These are phyloP conservation scores for Pogona vitticeps DNA, from an alignment of 2,113 vertebrate species.

Conservation along the genomic window DNA sequence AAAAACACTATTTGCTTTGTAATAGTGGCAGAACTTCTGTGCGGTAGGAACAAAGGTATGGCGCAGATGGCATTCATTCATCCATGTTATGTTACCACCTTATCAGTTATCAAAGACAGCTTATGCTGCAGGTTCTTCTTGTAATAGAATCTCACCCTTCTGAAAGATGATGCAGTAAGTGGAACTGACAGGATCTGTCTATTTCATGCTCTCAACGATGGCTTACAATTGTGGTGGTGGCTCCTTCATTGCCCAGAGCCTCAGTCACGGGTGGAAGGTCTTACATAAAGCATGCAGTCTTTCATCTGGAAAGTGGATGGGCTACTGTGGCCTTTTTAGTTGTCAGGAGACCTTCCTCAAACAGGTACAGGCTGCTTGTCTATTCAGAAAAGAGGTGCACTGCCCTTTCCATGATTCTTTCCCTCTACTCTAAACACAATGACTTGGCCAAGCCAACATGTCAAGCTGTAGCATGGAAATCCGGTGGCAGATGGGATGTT, in stretches of 20 bases:
- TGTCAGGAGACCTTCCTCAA: conserved; percentile 8
- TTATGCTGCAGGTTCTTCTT: conserved; percentile 44
- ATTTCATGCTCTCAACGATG: conserved; percentile 49
- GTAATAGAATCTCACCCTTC: conserved; percentile 31
- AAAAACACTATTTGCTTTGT: not conserved
- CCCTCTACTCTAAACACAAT: not conserved
- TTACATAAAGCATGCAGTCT: conserved; percentile 18
- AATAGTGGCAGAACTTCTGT: not conserved
- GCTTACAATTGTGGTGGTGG: conserved; percentile 36
- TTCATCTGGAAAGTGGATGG: conserved; percentile 17
- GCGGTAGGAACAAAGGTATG: not conserved
- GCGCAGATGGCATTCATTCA: not conserved
- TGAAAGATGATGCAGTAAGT: conserved; percentile 45
- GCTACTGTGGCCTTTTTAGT: conserved; percentile 4
- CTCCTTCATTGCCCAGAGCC: conserved; percentile 36
- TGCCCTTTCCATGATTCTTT: conserved; percentile 18
- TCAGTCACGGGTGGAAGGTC: conserved; percentile 38
- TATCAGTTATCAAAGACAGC: conserved; percentile 26
- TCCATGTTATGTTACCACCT: conserved; percentile 15
- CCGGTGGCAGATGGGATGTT: not conserved
- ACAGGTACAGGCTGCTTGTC: not conserved
- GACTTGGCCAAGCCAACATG: conserved; percentile 21
- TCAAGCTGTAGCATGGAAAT: conserved; percentile 23
- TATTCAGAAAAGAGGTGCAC: not conserved
- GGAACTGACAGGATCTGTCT: conserved; percentile 49